Percentiles rank a stretch among this genome's conserved stretches.
These are phyloP conservation scores for Desoria tigrina DNA, from an alignment of 2,888 invertebrate genomes.

Conservation along the genomic window DNA sequence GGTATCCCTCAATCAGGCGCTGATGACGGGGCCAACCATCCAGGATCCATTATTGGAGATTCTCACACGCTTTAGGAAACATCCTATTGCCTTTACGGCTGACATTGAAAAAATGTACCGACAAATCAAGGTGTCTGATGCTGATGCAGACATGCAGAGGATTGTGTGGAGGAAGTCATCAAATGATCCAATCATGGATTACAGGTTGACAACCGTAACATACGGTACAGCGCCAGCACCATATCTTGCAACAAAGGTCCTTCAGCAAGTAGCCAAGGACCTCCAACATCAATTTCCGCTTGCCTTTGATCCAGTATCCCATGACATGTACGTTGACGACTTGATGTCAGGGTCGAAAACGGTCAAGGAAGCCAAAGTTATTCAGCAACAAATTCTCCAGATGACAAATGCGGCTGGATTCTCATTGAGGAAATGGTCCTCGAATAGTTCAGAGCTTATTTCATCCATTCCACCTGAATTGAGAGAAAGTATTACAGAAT, in stretches of 20 bases:
- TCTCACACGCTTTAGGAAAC: constrained; percentile 53
- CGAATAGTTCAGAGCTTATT: constrained; percentile 20
- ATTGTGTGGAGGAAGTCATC: constrained; percentile 55
- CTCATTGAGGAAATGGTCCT: constrained; percentile 30
- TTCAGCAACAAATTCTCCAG: constrained; percentile 10
- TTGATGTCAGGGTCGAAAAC: constrained; percentile 11
- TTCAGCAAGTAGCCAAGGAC: constrained; percentile 53
- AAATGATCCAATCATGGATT: constrained; percentile 36
- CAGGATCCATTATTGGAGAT: constrained; percentile 55
- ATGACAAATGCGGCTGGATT: constrained; percentile 11
- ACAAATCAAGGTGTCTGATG: constrained; percentile 52
- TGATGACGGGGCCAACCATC: constrained; percentile 54
- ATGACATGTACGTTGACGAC: constrained; percentile 55
- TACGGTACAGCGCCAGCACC: constrained; percentile 55
- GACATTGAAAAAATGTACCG: constrained; percentile 57
- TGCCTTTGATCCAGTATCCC: constrained; percentile 30
- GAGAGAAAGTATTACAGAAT: constrained; percentile 4
- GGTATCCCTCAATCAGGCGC: constrained; percentile 55
- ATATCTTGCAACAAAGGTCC: constrained; percentile 29
- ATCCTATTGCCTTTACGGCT: constrained; percentile 54
- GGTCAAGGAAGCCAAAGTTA: constrained; percentile 4
- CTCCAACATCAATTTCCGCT: constrained; percentile 28
- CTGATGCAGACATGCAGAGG: constrained; percentile 54
- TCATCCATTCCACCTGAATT: constrained; percentile 22
- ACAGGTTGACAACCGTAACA: constrained; percentile 53